These are phyloP conservation scores for Semaprochilodus insignis DNA, from an alignment of 2,797 vertebrate genomes.

Conservation along the genomic window DNA sequence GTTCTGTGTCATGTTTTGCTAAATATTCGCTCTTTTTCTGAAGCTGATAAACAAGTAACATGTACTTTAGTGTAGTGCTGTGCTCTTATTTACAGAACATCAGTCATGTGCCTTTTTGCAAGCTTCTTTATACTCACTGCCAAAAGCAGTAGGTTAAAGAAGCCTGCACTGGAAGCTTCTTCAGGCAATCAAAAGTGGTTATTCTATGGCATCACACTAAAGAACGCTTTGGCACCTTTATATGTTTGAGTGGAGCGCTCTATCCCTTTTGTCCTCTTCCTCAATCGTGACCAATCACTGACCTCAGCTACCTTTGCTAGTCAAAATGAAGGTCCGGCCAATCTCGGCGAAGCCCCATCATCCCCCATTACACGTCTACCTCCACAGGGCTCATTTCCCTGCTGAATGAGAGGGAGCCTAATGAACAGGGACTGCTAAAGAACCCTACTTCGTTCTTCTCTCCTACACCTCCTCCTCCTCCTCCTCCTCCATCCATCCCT, in stretches of 20 bases:
- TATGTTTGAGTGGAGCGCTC: neutral
- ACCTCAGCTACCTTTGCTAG: constrained; percentile 17
- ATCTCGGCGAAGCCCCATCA: constrained; percentile 38
- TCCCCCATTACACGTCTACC: constrained; percentile 59
- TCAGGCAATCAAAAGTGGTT: neutral
- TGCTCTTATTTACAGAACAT: too few species aligned
- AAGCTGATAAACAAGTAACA: too few species aligned
- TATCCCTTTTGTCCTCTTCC: neutral
- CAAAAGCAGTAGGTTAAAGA: neutral
- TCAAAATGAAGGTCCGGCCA: constrained; percentile 28
- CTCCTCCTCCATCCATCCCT: constrained; percentile 22
- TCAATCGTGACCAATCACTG: constrained; percentile 1
- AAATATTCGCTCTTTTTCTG: too few species aligned
- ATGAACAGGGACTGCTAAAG: constrained; percentile 71
- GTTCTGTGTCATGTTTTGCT: too few species aligned
- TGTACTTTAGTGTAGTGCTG: too few species aligned
- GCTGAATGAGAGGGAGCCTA: constrained; percentile 71
- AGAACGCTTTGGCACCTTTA: neutral
- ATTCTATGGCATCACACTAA: neutral
- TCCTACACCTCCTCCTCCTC: constrained; percentile 13
- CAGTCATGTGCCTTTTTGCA: too few species aligned
- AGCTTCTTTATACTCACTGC: too few species aligned
- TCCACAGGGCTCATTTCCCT: constrained; percentile 76
- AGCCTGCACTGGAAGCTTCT: neutral
- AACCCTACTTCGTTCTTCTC: constrained; percentile 43